phyloP scores from a whole-genome alignment of 2,797 vertebrate species.

The Eulemur mongoz region DNA sequence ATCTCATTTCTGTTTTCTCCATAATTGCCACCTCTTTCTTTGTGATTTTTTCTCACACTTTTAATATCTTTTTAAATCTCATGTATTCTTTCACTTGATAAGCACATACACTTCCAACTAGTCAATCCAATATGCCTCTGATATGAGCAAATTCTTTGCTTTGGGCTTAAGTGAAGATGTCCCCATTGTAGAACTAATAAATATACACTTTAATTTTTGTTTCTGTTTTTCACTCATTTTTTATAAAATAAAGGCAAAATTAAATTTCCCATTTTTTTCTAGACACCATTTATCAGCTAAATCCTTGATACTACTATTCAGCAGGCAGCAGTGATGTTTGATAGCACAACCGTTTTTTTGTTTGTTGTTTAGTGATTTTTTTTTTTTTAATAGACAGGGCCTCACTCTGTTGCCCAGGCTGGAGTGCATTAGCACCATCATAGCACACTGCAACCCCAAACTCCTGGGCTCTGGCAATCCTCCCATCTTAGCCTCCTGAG shows the following conservation, averaged over 20 bases:
- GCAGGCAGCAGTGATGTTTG: background rate
- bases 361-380: background rate
- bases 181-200: background rate
- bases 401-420: background rate
- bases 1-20: background rate
- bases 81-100: background rate
- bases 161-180: background rate
- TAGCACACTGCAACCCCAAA: too few relatives aligned
- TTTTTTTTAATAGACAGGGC: background rate
- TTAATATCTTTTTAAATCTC: constrained; percentile 17
- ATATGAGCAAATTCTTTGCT: constrained; percentile 26
- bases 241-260: constrained; percentile 30
- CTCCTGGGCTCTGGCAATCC: too few relatives aligned
- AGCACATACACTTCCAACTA: background rate
- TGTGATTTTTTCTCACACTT: constrained; percentile 19
- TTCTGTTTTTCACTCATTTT: background rate
- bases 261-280: constrained; percentile 20
- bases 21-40: background rate
- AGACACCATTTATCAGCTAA: background rate
- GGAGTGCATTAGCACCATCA: background rate
- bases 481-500: too few relatives aligned
- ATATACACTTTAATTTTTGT: background rate
- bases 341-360: background rate
- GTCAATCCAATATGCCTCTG: background rate
- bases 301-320: background rate